Percentiles rank a stretch among this genome's conserved stretches.
These are phyloP conservation scores for Aleiodes alternator DNA, from an alignment of 2,888 invertebrate genomes.

Conservation along the genomic window DNA sequence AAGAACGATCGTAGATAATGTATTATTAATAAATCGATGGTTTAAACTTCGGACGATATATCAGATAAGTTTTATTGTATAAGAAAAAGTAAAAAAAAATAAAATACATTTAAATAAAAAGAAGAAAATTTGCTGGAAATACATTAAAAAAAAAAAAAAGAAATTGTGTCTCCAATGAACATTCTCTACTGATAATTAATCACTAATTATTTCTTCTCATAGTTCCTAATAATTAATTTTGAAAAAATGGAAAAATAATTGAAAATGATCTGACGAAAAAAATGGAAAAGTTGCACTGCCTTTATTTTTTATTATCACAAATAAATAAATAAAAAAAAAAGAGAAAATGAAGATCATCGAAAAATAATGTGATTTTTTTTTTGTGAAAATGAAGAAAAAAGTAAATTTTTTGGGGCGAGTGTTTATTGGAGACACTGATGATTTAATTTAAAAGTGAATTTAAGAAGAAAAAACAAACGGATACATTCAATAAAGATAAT, in stretches of 20 bases:
- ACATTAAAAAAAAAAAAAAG: background rate
- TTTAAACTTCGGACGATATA: slow-evolving; percentile 55
- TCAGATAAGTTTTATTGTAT: slow-evolving; percentile 55
- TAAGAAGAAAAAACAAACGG: background rate
- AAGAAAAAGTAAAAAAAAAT: slow-evolving; percentile 17
- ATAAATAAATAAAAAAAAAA: slow-evolving; percentile 4
- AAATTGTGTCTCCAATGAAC: slow-evolving; percentile 52
- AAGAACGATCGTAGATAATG: slow-evolving; percentile 55
- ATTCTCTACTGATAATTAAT: slow-evolving; percentile 42
- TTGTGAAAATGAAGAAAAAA: slow-evolving; percentile 8
- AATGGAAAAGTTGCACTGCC: background rate
- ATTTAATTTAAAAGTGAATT: slow-evolving; percentile 47
- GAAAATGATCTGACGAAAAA: slow-evolving; percentile 8
- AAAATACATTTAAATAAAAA: background rate
- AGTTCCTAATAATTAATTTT: slow-evolving; percentile 15
- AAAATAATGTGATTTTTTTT: slow-evolving; percentile 27
- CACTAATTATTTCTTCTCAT: slow-evolving; percentile 37
- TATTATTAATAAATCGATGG: slow-evolving; percentile 50
- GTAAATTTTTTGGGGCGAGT: slow-evolving; percentile 45
- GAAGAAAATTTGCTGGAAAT: slow-evolving; percentile 22
- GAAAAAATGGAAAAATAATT: background rate
- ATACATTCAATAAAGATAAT: slow-evolving; percentile 57
- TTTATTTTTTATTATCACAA: slow-evolving; percentile 7
- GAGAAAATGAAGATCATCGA: background rate
- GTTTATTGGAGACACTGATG: slow-evolving; percentile 54